These are phyloP conservation scores for Chrosomus eos DNA, from an alignment of 2,797 vertebrate genomes.

Conservation along the genomic window DNA sequence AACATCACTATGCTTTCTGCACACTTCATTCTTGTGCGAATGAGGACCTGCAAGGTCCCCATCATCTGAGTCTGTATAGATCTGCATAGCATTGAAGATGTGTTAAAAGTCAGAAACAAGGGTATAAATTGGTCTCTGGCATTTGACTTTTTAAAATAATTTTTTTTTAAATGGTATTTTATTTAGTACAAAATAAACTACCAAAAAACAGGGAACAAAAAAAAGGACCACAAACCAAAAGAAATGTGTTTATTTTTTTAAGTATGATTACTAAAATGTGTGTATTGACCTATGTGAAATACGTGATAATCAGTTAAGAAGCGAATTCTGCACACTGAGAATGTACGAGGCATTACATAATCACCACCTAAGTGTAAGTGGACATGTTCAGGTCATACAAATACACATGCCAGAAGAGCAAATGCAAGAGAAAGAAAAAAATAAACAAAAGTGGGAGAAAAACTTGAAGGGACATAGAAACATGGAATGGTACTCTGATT, in stretches of 20 bases:
- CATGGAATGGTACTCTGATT: background rate
- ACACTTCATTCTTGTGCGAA: slow-evolving; percentile 14
- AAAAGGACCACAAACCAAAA: background rate
- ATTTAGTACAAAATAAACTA: background rate
- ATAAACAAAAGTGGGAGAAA: background rate
- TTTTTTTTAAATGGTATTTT: background rate
- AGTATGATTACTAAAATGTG: background rate
- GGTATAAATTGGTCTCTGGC: background rate
- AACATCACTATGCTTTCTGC: slow-evolving; percentile 24
- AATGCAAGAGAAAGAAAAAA: background rate
- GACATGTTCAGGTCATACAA: slow-evolving; percentile 5
- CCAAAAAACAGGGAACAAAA: background rate
- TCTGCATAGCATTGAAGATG: background rate
- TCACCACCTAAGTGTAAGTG: slow-evolving; percentile 3
- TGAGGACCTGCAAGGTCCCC: background rate
- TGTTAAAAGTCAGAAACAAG: background rate
- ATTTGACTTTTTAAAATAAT: background rate
- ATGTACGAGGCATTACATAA: background rate
- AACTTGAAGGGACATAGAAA: background rate
- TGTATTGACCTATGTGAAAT: background rate
- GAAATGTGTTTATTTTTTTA: background rate
- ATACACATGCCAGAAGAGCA: background rate
- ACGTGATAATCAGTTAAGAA: background rate
- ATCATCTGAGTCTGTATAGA: background rate
- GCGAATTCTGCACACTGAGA: background rate